Evolutionary conservation across 2,888 invertebrate genomes (phyloP), one percentile per base, ranked within the genome.

Genomic region (Xestoiulus laeticollis): DNA sequence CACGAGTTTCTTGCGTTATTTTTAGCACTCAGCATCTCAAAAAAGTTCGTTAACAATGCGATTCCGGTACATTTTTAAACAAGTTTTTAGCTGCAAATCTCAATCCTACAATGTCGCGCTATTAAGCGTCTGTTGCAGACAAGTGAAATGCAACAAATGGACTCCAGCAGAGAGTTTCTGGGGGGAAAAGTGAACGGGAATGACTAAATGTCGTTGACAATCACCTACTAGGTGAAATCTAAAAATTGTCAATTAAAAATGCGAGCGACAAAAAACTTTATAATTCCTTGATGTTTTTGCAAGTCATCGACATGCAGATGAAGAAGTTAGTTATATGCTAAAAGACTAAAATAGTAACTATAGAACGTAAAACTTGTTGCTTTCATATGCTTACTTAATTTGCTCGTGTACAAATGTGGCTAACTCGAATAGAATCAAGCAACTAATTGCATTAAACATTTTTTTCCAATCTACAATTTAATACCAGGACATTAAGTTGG

Each of bases 41-140:
- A 59, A n/a, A n/a, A 59, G 59, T 59, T n/a, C 22, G 59, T 22
- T 59, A 59, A 59, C 59, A 59, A 59, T 8, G 59, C 59, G n/a
- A n/a, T 59, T 59, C n/a, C 19, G 59, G 19, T n/a, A 59, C 22
- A n/a, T 59, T 19, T 59, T n/a, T 22, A 22, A 59, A 22, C 59
- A 59, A n/a, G 59, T 59, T 19, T 59, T 48, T n/a, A 59, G 59
- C n/a, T 59, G 59, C 19, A n/a, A 22, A 8, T 59, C 59, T 59
- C 59, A 19, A 59, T 16, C 48, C 48, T 48, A n/a, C n/a, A 48
- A 48, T 48, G 48, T 14, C 12, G 48, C 48, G 14, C 48, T 48
- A 48, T 48, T 48, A 48, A 59, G 22, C 59, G 59, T 59, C 59
- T 59, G 59, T n/a, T 59, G 59, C 22, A 59, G 59, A 59, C 59